Conservation (phyloP, 2,888 invertebrate species). For the Bibio marci region DNA sequence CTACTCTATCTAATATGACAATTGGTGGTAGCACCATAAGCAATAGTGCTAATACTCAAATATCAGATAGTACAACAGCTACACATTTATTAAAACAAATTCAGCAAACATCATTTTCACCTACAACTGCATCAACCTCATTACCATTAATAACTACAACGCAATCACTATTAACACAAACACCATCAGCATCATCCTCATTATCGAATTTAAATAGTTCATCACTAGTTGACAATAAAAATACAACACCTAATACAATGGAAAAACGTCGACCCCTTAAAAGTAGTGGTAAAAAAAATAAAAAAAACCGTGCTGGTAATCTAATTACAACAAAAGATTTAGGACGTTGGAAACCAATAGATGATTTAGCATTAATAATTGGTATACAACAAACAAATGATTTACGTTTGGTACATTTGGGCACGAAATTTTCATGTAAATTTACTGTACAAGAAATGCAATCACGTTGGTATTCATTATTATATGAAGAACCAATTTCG, state of each 20-base stretch:
- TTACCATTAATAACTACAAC: not conserved
- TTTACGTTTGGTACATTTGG: constrained; percentile 65
- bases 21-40: too few species aligned
- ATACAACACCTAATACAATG: too few species aligned
- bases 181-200: not conserved
- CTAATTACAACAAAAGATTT: constrained; percentile 64
- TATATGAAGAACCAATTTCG: constrained; percentile 90
- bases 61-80: too few species aligned
- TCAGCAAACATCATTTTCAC: constrained; percentile 1
- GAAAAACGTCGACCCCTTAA: constrained; percentile 5
- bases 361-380: constrained; percentile 84
- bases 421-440: constrained; percentile 88
- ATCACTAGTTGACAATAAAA: too few species aligned
- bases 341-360: constrained; percentile 93
- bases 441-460: constrained; percentile 88
- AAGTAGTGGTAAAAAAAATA: constrained; percentile 20
- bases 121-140: not conserved
- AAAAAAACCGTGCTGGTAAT: constrained; percentile 36
- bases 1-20: too few species aligned
- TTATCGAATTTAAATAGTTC: too few species aligned
- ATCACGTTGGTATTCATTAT: constrained; percentile 86
- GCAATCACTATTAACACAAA: not conserved
- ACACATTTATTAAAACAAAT: not conserved
- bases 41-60: too few species aligned
- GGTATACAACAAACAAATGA: constrained; percentile 86